Evolutionary conservation across 2,888 invertebrate genomes (phyloP).

Genomic region (Phasia obesa): DNA sequence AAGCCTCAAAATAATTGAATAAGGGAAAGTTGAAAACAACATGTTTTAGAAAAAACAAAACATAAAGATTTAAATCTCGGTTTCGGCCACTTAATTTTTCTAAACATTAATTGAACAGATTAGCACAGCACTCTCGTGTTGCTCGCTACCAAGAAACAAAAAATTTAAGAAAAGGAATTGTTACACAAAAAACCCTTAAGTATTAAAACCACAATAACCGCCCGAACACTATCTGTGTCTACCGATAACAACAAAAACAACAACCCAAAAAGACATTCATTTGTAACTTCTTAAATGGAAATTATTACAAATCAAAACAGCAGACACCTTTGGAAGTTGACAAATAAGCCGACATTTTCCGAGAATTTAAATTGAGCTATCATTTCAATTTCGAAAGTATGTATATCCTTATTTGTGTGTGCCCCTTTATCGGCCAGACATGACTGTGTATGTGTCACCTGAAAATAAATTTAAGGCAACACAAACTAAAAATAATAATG

Average conservation of each 20-base stretch:
- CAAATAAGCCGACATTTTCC: conserved; percentile 72
- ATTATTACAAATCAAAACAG: conserved; percentile 68
- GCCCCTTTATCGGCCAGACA: conserved; percentile 53
- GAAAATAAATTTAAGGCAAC: conserved; percentile 26
- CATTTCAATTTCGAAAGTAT: conserved; percentile 12
- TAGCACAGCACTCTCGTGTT: conserved; percentile 68
- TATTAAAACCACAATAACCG: conserved; percentile 76
- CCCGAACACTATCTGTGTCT: conserved; percentile 63
- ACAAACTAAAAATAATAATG: conserved; percentile 14
- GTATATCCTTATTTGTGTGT: conserved; percentile 32
- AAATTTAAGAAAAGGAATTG: not conserved
- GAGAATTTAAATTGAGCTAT: conserved; percentile 78
- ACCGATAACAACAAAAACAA: conserved; percentile 49
- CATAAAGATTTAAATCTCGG: conserved; percentile 35
- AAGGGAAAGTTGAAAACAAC: conserved; percentile 11
- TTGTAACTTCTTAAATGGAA: conserved; percentile 60
- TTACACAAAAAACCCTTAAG: conserved; percentile 40
- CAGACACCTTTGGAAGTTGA: conserved; percentile 62
- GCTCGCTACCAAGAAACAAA: conserved; percentile 11
- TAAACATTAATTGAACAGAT: conserved; percentile 79
- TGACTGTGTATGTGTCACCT: conserved; percentile 63
- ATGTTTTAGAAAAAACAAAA: conserved; percentile 23
- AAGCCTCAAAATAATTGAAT: not conserved
- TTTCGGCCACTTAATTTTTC: conserved; percentile 42
- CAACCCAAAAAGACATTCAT: conserved; percentile 15